phyloP scores from a whole-genome alignment of 2,113 vertebrate species.

The Melanerpes aurifrons region DNA sequence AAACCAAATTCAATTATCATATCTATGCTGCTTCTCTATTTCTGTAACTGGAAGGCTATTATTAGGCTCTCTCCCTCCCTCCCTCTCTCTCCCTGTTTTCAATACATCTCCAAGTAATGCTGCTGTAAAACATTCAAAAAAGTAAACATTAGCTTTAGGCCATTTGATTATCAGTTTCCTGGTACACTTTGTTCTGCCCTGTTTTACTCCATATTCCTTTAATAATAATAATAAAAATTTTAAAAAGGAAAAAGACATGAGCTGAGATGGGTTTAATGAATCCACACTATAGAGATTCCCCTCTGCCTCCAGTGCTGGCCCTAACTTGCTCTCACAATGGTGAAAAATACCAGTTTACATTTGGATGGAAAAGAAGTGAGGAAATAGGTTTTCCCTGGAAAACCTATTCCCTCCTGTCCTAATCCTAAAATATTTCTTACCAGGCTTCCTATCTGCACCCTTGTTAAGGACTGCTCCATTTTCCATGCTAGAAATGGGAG shows the following conservation, averaged over 20 bases:
- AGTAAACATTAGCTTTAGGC: constrained; percentile 81
- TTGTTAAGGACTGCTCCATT: neutral
- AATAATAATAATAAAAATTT: constrained; percentile 31
- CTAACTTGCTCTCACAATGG: neutral
- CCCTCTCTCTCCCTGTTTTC: constrained; percentile 59
- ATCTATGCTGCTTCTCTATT: constrained; percentile 79
- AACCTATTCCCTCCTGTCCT: neutral
- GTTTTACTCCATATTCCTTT: constrained; percentile 73
- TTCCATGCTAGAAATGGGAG: neutral
- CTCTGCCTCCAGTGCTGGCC: neutral
- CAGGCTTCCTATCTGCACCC: neutral
- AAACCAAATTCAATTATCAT: constrained; percentile 83
- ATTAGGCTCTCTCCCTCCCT: constrained; percentile 76
- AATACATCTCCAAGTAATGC: constrained; percentile 77
- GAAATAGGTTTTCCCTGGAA: constrained; percentile 24
- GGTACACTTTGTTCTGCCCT: constrained; percentile 78
- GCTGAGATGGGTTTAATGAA: constrained; percentile 58
- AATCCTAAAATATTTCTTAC: constrained; percentile 15
- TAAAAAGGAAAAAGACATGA: constrained; percentile 5
- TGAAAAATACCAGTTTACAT: neutral
- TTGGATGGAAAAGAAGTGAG: neutral
- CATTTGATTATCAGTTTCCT: constrained; percentile 80
- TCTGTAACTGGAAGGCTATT: constrained; percentile 80
- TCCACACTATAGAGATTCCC: neutral
- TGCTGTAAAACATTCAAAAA: constrained; percentile 80